Evolutionary conservation across 2,888 invertebrate species (phyloP), one percentile per base, ranked within the genome.

Genomic region (Drosophila planitibia): DNA sequence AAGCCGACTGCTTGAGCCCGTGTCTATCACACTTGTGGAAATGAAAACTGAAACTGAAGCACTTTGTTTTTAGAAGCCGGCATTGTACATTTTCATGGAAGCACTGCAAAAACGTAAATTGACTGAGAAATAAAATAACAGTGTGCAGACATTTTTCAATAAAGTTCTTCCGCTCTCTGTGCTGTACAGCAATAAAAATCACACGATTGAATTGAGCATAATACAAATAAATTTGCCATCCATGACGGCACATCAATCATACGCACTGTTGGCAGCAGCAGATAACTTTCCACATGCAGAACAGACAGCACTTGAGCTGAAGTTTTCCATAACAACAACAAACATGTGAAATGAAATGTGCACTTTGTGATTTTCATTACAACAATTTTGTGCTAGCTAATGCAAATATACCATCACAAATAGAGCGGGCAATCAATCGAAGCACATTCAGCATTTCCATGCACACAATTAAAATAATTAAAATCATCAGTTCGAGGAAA

Each of bases 391-490:
- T 44, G 63, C 37, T 35, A 64, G 30, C 61, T 68, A 74, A 80
- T 77, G 80, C 30, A 51, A 51, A 60, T 51, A 63, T 28, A 12
- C 25, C 39, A 62, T 73, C 33, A 35, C 52, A 33, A 60, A 30
- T 52, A 54, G 41, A 51, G 33, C 30, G 4, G 41, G n/a, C 44
- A 39, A 39, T 62, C 33, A 28, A 32, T n/a, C 22, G 22, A 55
- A 44, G 60, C 60, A 44, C 41, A 35, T 58, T 5, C 65, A 51
- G 39, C 39, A 47, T n/a, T 59, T 67, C 32, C 70, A 37, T 62
- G 74, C 59, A 79, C 71, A 61, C 71, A 72, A 76, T 73, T 82
- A 60, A 83, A 82, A 78, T 83, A 83, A 85, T 85, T 83, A 85
- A 85, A 85, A 78, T 74, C 82, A 85, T 85, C 78, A 82, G 74